Evolutionary conservation across 2,888 invertebrate genomes (phyloP).

Genomic region (Halictus quadricinctus): DNA sequence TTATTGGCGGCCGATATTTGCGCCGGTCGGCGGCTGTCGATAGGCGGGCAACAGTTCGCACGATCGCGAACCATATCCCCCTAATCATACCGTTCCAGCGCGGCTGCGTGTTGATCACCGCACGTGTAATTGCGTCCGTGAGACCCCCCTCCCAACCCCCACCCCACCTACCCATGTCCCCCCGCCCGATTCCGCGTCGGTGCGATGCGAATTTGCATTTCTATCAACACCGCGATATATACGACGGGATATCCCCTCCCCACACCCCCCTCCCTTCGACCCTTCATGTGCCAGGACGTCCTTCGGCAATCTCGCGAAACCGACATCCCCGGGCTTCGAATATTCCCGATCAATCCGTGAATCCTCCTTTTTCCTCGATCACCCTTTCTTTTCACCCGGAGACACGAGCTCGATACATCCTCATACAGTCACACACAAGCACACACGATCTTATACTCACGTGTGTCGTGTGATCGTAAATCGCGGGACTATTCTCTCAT

Average conservation of each 20-base stretch:
- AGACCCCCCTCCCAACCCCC: conserved; percentile 27
- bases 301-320: background rate
- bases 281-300: background rate
- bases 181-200: conserved; percentile 49
- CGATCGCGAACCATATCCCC: conserved; percentile 40
- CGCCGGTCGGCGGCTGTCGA: conserved; percentile 47
- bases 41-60: conserved; percentile 40
- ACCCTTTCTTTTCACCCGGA: background rate
- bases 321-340: conserved; percentile 17
- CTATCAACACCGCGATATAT: conserved; percentile 43
- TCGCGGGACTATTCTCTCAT: conserved; percentile 20
- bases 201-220: conserved; percentile 57
- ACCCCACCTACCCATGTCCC: conserved; percentile 21
- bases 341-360: background rate
- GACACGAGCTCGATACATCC: background rate
- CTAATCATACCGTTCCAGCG: conserved; percentile 64
- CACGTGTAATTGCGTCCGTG: conserved; percentile 69
- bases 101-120: conserved; percentile 62
- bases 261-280: no score
- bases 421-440: background rate
- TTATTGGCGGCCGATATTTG: conserved; percentile 66
- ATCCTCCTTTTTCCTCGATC: background rate
- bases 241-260: conserved; percentile 1
- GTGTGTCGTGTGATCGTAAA: background rate
- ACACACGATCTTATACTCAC: background rate